A percentile compares a stretch with the other conserved stretches of the same genome.
phyloP scores from a whole-genome alignment of 2,888 invertebrate species.

The Marasmarcha lunaedactyla region DNA sequence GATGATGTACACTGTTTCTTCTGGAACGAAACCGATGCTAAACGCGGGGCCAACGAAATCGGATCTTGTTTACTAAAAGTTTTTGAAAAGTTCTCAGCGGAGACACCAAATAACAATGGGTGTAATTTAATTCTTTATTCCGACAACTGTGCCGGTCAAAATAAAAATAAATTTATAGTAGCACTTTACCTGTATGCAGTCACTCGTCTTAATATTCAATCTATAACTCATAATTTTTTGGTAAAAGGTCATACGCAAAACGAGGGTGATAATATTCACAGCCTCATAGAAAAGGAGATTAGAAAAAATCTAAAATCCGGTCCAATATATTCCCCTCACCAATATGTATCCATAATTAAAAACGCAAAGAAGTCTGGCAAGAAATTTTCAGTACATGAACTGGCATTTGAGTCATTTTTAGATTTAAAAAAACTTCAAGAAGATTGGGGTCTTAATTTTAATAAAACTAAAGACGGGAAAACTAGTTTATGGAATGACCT shows the following conservation, averaged over 20 bases:
- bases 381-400: not conserved
- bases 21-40: constrained; percentile 19
- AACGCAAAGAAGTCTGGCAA: constrained; percentile 7
- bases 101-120: constrained; percentile 6
- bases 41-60: constrained; percentile 17
- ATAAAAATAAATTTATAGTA: constrained; percentile 17
- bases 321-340: constrained; percentile 14
- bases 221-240: constrained; percentile 15
- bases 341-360: constrained; percentile 13
- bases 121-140: constrained; percentile 14
- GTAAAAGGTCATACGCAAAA: constrained; percentile 17
- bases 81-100: constrained; percentile 8
- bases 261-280: constrained; percentile 12
- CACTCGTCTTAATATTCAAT: constrained; percentile 11
- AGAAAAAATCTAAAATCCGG: constrained; percentile 14
- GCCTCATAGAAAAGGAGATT: constrained; percentile 16
- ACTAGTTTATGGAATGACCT: constrained; percentile 3
- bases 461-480: constrained; percentile 6
- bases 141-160: constrained; percentile 15
- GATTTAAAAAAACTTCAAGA: constrained; percentile 8
- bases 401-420: constrained; percentile 5
- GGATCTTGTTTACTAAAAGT: constrained; percentile 11
- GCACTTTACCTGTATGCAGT: constrained; percentile 12
- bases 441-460: constrained; percentile 7
- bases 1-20: constrained; percentile 15